Evolutionary conservation across 2,888 invertebrate genomes (phyloP), one percentile per base, ranked within the genome.

Genomic region (Congeria kusceri): DNA sequence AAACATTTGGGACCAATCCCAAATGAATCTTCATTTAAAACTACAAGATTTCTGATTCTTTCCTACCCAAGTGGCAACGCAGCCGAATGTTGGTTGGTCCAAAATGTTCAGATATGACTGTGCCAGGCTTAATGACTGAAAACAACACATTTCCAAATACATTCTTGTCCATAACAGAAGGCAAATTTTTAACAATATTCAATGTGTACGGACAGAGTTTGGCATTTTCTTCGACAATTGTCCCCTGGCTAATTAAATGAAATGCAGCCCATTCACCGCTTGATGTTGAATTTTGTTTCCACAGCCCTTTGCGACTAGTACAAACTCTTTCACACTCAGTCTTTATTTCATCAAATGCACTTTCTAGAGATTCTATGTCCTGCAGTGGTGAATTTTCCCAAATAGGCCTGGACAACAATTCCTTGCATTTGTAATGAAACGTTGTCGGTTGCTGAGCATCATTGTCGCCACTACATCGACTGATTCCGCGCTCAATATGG

Each of bases 141-240:
- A 92, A 93, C 11, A 89, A 81, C 18, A 88, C 91, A 87, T 92
- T 91, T 32, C 91, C 91, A 86, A 93, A 93, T n/a, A 92, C 76
- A 81, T 87, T 90, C 11, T 82, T 78, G 15, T 44, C 71, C 91
- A 93, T 91, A n/a, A 87, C 70, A n/a, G 78, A 77, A 7, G 87
- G 78, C 44, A 92, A 66, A 20, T 76, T 72, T 28, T 80, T 63
- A 9, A 92, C 64, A 25, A 90, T 46, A 23, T 80, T 66, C 67
- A 86, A 82, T 9, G 92, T 92, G 15, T 86, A 59, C 28, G 92
- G 91, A 80, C 91, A 92, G 1, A 80, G 32, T 3, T 73, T 61
- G 27, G 83, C 85, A 68, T 91, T 92, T 39, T 86, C 78, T 47
- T 80, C 62, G 5, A 87, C 59, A 25, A 78, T 58, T 9, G 66